Percentiles rank a stretch among this genome's conserved stretches.
phyloP scores from a whole-genome alignment of 2,797 vertebrate genomes.

The Cuculus canorus region DNA sequence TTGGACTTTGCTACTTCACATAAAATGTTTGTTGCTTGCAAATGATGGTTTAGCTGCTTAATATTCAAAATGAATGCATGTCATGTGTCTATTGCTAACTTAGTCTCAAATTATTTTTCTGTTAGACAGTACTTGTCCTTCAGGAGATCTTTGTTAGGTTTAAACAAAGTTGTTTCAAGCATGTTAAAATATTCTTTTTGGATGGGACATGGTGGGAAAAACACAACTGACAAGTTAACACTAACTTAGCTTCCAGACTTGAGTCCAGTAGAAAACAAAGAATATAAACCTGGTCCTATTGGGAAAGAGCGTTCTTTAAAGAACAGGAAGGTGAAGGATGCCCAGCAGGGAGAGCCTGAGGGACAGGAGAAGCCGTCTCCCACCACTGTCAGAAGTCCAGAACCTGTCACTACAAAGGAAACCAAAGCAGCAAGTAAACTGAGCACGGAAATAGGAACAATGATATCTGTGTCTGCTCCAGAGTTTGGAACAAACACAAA shows the following conservation, averaged over 20 bases:
- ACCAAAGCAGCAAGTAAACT: slow-evolving; percentile 85
- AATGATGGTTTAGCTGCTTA: neutral
- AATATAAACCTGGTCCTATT: slow-evolving; percentile 97
- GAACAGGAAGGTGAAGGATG: slow-evolving; percentile 97
- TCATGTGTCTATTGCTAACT: accelerated
- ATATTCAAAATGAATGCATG: neutral
- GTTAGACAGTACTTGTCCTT: neutral
- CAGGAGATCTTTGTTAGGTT: neutral
- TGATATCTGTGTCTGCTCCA: slow-evolving; percentile 93
- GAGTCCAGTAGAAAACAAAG: slow-evolving; percentile 92
- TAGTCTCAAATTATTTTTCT: neutral
- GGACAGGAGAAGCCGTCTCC: slow-evolving; percentile 86
- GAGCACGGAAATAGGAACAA: slow-evolving; percentile 90
- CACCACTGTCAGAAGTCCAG: slow-evolving; percentile 82
- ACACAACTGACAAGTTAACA: slow-evolving; percentile 50
- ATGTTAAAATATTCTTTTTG: neutral
- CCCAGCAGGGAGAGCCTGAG: slow-evolving; percentile 89
- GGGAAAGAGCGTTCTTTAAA: slow-evolving; percentile 97
- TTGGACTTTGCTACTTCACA: neutral
- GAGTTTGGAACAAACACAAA: slow-evolving; percentile 90
- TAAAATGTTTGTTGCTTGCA: neutral
- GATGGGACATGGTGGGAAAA: neutral
- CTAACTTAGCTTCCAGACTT: slow-evolving; percentile 91
- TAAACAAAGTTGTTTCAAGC: neutral
- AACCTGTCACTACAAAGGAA: slow-evolving; percentile 87